Base-by-base conservation (phyloP, 2,888 invertebrate genomes). In the Xylota segnis region DNA sequence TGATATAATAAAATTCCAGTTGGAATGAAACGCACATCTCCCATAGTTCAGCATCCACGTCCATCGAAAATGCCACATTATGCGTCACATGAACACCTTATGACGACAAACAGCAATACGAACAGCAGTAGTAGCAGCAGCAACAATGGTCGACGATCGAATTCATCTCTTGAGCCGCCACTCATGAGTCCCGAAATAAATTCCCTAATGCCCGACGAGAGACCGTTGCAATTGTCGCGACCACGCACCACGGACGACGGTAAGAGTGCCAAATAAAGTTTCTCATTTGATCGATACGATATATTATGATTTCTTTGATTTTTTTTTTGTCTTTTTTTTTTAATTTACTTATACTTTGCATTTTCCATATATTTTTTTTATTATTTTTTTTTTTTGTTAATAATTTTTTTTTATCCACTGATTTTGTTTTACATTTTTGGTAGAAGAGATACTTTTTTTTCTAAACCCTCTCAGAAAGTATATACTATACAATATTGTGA, bases 141-240 rank as follows among this genome's bases (percentile, higher is more conserved):
- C 90, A 68, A 89, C 90, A 68, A 90, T 91, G 63, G 90, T 91
- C 16, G 91, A 90, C 52, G 72, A 12, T 87, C 86, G 4, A 84
- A 90, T 16, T 43, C 91, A 78, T 88, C 89, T 2, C 88, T 91
- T 72, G 92, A 92, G 78, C 93, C 94, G 71, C 92, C 94, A 74
- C 93, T 94, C 59, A 93, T 94, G 89, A 94, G 94, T 88, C 94
- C 94, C 76, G 95, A 95, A 91, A 94, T 95, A 58, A 95, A 95
- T 93, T 95, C 96, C 52, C 91, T 94, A 88, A 94, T 94, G 89
- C 91, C 92, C 71, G 93, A 93, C 88, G 94, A 94, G 90, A 93
- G 93, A 91, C 88, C 90, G 4, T 68, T 90, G 88, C 91, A 90
- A 77, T 68, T 91, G 72, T 88, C 91, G 14, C 81, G 65, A 77